phyloP scores from a whole-genome alignment of 2,797 vertebrate species.

The Hippoglossus hippoglossus region DNA sequence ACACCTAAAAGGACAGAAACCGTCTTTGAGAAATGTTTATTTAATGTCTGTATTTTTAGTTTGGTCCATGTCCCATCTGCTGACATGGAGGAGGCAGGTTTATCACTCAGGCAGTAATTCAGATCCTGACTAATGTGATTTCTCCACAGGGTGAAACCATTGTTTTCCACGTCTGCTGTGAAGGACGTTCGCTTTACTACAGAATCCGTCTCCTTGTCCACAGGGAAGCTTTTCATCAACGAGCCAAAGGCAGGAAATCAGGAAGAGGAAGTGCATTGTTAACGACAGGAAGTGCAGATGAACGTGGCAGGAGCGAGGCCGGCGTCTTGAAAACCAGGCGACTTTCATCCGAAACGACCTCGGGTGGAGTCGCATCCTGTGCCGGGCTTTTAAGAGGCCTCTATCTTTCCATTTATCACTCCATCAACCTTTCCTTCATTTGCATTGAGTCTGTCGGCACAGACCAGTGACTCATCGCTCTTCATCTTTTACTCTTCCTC shows the following conservation, averaged over 20 bases:
- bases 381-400: slow-evolving; percentile 28
- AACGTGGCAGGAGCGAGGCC: slow-evolving; percentile 20
- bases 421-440: slow-evolving; percentile 9
- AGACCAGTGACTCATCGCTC: background rate
- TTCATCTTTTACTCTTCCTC: background rate
- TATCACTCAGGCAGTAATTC: too few species aligned
- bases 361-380: slow-evolving; percentile 64
- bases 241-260: slow-evolving; percentile 33
- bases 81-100: too few species aligned
- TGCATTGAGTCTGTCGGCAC: slow-evolving; percentile 15
- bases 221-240: slow-evolving; percentile 4
- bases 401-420: slow-evolving; percentile 50
- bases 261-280: slow-evolving; percentile 64
- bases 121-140: too few species aligned
- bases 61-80: too few species aligned
- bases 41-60: too few species aligned
- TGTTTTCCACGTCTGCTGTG: too few species aligned
- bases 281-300: slow-evolving; percentile 62
- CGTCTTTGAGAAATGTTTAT: too few species aligned
- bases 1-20: too few species aligned
- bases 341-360: slow-evolving; percentile 48
- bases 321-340: slow-evolving; percentile 31
- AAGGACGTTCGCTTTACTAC: slow-evolving; percentile 2
- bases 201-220: slow-evolving; percentile 29
- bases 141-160: too few species aligned